These are phyloP conservation scores for Synergus itoensis DNA, from an alignment of 2,888 invertebrate species.

Conservation along the genomic window DNA sequence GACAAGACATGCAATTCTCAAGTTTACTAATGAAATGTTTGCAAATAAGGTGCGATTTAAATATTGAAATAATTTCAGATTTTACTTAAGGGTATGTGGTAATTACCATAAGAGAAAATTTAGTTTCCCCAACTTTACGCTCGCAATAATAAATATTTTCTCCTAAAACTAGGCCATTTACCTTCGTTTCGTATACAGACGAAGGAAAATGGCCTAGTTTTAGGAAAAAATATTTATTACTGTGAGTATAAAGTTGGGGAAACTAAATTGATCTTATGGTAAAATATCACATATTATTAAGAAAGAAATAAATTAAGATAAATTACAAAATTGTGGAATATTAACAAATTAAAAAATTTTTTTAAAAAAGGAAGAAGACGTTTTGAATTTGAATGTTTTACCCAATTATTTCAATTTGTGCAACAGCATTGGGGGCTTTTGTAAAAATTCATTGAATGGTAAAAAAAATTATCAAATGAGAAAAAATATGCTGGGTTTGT, in stretches of 20 bases:
- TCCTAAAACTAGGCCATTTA: no score
- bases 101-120: no score
- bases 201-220: no score
- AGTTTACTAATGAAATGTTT: slow-evolving; percentile 41
- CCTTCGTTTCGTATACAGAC: no score
- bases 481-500: not conserved
- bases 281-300: not conserved
- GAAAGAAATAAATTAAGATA: not conserved
- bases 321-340: not conserved
- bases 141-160: no score
- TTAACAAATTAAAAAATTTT: not conserved
- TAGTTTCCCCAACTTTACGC: no score
- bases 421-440: not conserved
- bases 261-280: no score
- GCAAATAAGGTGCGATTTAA: slow-evolving; percentile 10
- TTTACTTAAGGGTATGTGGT: not conserved
- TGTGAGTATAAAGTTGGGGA: no score
- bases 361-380: not conserved
- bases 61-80: slow-evolving; percentile 27
- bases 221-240: no score
- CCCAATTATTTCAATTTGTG: slow-evolving; percentile 16
- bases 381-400: not conserved
- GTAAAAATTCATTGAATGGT: not conserved
- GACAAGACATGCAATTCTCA: slow-evolving; percentile 60
- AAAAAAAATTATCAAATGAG: not conserved